Base-by-base conservation (phyloP, 2,797 vertebrate genomes). In the Ibycter americanus region DNA sequence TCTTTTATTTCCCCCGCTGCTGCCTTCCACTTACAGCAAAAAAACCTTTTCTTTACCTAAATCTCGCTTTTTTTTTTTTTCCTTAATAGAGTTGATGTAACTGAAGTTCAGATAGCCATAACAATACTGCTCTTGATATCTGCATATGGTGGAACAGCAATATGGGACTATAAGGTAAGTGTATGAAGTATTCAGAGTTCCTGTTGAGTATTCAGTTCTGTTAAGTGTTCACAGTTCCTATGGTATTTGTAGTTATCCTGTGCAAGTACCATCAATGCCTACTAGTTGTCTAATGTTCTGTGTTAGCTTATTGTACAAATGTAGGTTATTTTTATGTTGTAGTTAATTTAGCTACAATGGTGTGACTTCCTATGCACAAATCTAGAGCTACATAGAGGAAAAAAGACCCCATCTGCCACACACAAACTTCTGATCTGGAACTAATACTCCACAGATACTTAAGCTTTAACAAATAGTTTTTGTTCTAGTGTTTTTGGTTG, bases 41-140 rank as follows among this genome's bases (percentile, higher is more conserved):
- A 74, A 46, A 18, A 31, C 29, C 10, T 76, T 88, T 76, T 67
- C 23, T 58, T 89, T 59, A 89, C 59, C 52, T 67, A 59, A 67
- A 83, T 77, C 4, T 49, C 13, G 8, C 4, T 26, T 42, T 65
- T 52, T 44, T 52, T 40, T 40, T 42, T 34, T n/a, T 27, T 4
- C 58, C 38, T 84, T 73, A 91, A 25, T 78, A 99, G 99, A 97
- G 96, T 99, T 68, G 99, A 99, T 81, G 99, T 99, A 85, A 99
- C 99, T 36, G 99, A 99, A 97, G 99, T 99, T 96, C 99, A 99
- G 98, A 32, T 99, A 44, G 98, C 99, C 93, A 99, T 99, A 97
- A 98, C 98, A 6, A 32, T 97, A 85, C 97, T 99, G 97, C 99
- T 99, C 88, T 25, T 99, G 93, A 97, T 99, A 95, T 98, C 99